phyloP scores from a whole-genome alignment of 2,888 invertebrate species.

The Rhogogaster chlorosoma region DNA sequence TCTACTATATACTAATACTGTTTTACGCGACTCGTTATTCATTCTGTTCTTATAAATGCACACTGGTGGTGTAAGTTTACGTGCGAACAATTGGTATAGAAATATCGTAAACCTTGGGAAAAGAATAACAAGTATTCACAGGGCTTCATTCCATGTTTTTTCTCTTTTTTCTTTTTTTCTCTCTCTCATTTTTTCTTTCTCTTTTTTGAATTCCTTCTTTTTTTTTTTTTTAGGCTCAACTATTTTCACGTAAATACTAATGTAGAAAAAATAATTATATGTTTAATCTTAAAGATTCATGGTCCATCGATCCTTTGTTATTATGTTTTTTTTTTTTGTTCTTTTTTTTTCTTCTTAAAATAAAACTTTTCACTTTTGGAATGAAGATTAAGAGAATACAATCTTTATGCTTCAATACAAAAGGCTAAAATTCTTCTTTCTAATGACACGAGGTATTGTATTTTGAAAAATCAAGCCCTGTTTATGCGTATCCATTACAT shows the following conservation, averaged over 20 bases:
- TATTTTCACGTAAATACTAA: slow-evolving; percentile 60
- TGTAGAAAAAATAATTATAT: slow-evolving; percentile 73
- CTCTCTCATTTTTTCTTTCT: neutral
- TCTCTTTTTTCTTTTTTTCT: neutral
- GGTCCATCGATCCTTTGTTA: slow-evolving; percentile 70
- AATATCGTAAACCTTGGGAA: slow-evolving; percentile 7
- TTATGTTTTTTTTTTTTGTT: neutral
- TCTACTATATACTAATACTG: slow-evolving; percentile 34
- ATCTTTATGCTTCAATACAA: neutral
- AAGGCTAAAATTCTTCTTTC: neutral
- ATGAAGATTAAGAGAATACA: slow-evolving; percentile 18
- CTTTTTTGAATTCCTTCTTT: neutral
- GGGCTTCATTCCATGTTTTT: slow-evolving; percentile 36
- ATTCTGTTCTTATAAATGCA: neutral
- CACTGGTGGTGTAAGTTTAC: neutral
- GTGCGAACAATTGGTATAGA: neutral
- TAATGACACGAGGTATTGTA: neutral
- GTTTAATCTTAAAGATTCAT: slow-evolving; percentile 60
- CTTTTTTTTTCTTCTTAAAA: neutral
- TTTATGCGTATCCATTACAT: slow-evolving; percentile 17
- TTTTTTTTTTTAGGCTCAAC: slow-evolving; percentile 13
- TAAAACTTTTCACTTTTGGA: slow-evolving; percentile 11
- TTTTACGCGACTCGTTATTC: slow-evolving; percentile 36
- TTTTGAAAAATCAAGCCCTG: slow-evolving; percentile 37
- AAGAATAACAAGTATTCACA: slow-evolving; percentile 30